Conservation (phyloP, 2,888 invertebrate species). For the Hypselothyrea guttata region DNA sequence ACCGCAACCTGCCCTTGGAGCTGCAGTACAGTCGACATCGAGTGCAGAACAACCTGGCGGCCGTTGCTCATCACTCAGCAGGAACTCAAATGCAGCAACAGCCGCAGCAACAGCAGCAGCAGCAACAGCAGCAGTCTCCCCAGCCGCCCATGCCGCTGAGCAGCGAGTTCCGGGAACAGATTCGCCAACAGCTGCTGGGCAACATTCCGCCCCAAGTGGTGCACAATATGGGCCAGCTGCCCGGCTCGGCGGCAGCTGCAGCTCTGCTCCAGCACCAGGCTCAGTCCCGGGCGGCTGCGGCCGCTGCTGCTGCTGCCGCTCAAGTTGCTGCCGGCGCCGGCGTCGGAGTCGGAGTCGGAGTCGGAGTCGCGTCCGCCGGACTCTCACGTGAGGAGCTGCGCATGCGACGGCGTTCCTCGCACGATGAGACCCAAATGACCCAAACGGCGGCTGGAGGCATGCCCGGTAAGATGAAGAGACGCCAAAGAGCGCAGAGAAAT, state of each 20-base stretch:
- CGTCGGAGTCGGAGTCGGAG: slow-evolving; percentile 42
- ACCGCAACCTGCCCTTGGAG: slow-evolving; percentile 82
- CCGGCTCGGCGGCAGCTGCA: slow-evolving; percentile 80
- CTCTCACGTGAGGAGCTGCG: slow-evolving; percentile 82
- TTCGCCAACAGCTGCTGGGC: slow-evolving; percentile 80
- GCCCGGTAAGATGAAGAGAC: slow-evolving; percentile 72
- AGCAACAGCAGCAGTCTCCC: slow-evolving; percentile 53
- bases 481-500: too few relatives aligned
- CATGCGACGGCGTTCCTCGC: slow-evolving; percentile 82
- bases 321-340: slow-evolving; percentile 46
- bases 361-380: too few relatives aligned
- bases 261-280: slow-evolving; percentile 80
- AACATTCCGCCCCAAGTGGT: slow-evolving; percentile 78
- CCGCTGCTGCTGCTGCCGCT: slow-evolving; percentile 75
- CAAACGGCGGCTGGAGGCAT: slow-evolving; percentile 72
- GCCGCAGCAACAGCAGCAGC: slow-evolving; percentile 33
- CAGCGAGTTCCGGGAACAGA: slow-evolving; percentile 82
- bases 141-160: slow-evolving; percentile 78
- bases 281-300: slow-evolving; percentile 80
- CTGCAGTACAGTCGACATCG: slow-evolving; percentile 82
- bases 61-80: slow-evolving; percentile 21
- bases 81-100: slow-evolving; percentile 12
- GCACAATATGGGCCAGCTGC: slow-evolving; percentile 78
- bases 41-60: slow-evolving; percentile 67
- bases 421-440: slow-evolving; percentile 82